phyloP scores from a whole-genome alignment of 2,888 invertebrate genomes.

The Gandaritis pyraliata region DNA sequence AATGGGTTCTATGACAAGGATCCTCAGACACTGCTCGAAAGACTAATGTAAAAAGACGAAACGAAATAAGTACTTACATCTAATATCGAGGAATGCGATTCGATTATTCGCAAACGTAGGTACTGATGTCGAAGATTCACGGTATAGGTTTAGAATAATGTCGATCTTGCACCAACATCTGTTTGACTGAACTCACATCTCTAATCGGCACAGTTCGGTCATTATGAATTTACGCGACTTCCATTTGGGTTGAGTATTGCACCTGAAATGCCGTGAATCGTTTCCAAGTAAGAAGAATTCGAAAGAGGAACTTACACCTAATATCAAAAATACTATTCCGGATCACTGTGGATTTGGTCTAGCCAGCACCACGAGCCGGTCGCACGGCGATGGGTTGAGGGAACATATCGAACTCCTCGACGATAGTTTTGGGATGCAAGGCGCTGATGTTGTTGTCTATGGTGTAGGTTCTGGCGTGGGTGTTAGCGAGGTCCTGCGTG shows the following conservation, averaged over 20 bases:
- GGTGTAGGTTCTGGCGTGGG: constrained; percentile 82
- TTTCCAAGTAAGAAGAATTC: constrained; percentile 28
- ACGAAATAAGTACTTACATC: constrained; percentile 22
- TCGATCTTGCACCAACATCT: constrained; percentile 23
- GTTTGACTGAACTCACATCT: constrained; percentile 1
- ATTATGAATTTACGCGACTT: constrained; percentile 7
- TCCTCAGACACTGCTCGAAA: constrained; percentile 22
- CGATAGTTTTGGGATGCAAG: constrained; percentile 84
- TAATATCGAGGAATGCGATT: constrained; percentile 31
- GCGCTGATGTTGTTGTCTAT: constrained; percentile 81
- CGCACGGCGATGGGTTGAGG: constrained; percentile 54
- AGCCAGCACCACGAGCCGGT: constrained; percentile 50
- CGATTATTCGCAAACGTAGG: constrained; percentile 25
- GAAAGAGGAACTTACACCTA: constrained; percentile 37
- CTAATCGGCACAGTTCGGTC: constrained; percentile 6
- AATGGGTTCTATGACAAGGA: constrained; percentile 19
- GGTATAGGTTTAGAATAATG: constrained; percentile 9
- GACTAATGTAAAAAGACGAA: constrained; percentile 25
- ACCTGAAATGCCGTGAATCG: constrained; percentile 12
- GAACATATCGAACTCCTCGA: constrained; percentile 81
- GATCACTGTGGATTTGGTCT: constrained; percentile 13
- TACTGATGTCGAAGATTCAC: constrained; percentile 14
- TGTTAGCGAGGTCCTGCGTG: constrained; percentile 68
- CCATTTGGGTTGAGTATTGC: background rate
- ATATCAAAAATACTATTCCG: constrained; percentile 35